Conservation (phyloP, 2,888 invertebrate genomes). For the Lissonota sp. region DNA sequence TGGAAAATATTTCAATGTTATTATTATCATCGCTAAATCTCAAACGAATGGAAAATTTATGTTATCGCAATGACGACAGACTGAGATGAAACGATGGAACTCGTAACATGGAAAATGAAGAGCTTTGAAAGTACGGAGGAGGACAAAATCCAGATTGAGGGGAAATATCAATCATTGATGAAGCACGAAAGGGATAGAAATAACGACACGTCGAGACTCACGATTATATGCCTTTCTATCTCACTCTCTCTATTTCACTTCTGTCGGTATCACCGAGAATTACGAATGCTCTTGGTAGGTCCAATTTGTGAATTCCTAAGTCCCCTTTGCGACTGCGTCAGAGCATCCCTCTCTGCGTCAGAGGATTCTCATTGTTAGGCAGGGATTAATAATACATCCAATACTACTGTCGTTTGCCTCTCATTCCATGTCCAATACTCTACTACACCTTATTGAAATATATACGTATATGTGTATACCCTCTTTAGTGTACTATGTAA, state of each 20-base stretch:
- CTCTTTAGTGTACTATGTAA: conserved; percentile 4
- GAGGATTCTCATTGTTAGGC: conserved; percentile 73
- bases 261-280: conserved; percentile 59
- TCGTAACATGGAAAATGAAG: conserved; percentile 17
- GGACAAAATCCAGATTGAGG: conserved; percentile 35
- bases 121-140: conserved; percentile 21
- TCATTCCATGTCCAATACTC: conserved; percentile 47
- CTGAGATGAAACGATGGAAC: conserved; percentile 17
- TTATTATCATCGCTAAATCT: conserved; percentile 25
- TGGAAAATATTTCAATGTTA: conserved; percentile 10
- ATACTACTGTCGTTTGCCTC: conserved; percentile 51
- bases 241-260: conserved; percentile 24
- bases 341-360: conserved; percentile 56
- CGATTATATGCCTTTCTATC: conserved; percentile 44
- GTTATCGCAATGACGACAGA: conserved; percentile 7
- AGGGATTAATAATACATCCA: conserved; percentile 77
- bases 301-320: conserved; percentile 74
- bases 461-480: not conserved
- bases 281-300: conserved; percentile 72
- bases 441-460: conserved; percentile 62
- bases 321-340: conserved; percentile 61
- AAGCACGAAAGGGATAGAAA: conserved; percentile 54
- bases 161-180: conserved; percentile 64
- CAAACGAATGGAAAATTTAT: conserved; percentile 27
- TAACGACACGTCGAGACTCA: conserved; percentile 49